Evolutionary conservation across 2,113 vertebrate genomes (phyloP).

Genomic region (Oncorhynchus mykiss): DNA sequence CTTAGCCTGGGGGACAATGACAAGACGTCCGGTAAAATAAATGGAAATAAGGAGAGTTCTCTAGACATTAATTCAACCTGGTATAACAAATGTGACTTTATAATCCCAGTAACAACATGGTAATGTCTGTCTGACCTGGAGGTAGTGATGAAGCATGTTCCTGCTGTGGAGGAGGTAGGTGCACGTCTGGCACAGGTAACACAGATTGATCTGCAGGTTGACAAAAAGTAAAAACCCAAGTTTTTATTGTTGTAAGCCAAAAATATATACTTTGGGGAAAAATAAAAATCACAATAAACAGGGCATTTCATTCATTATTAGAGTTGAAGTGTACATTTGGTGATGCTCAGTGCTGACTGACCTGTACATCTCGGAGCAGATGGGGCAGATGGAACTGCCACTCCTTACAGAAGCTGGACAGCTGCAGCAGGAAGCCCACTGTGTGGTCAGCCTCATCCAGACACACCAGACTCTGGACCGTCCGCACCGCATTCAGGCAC

Average conservation of each 20-base stretch:
- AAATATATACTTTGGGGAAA: no score
- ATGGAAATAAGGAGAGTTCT: no score
- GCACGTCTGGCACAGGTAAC: slow-evolving; percentile 96
- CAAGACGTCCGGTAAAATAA: no score
- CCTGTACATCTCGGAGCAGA: slow-evolving; percentile 91
- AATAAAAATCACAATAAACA: background rate
- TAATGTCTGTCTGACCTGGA: slow-evolving; percentile 78
- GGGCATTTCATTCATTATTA: background rate
- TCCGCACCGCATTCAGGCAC: slow-evolving; percentile 93
- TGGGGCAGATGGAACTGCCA: slow-evolving; percentile 97
- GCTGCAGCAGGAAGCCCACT: slow-evolving; percentile 94
- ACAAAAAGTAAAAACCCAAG: background rate
- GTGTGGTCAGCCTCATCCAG: slow-evolving; percentile 96
- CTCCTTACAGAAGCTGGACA: slow-evolving; percentile 92
- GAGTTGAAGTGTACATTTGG: background rate
- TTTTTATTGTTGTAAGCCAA: background rate
- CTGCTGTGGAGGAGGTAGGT: slow-evolving; percentile 96
- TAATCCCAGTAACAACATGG: background rate
- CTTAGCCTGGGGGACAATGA: slow-evolving; percentile 76
- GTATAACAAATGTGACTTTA: no score
- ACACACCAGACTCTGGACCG: slow-evolving; percentile 90
- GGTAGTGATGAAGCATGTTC: slow-evolving; percentile 97
- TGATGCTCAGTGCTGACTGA: slow-evolving; percentile 30
- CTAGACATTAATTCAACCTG: no score
- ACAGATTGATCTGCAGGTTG: slow-evolving; percentile 84